These are phyloP conservation scores for Varecia variegata DNA, from an alignment of 2,797 vertebrate species.

Conservation along the genomic window DNA sequence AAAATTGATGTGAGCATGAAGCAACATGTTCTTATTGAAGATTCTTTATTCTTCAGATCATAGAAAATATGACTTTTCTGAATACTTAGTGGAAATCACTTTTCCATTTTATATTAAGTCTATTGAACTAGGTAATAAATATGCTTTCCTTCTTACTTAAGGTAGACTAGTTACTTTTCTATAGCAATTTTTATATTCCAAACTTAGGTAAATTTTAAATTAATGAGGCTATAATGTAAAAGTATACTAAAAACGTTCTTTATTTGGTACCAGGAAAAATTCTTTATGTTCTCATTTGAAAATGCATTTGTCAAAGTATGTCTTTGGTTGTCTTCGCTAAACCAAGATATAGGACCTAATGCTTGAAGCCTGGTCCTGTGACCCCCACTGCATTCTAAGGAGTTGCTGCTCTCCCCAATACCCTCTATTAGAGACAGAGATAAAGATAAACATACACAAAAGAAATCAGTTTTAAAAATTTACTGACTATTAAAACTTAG, in stretches of 20 bases:
- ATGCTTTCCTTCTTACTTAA: constrained; percentile 43
- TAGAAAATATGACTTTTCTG: neutral
- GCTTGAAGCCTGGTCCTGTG: neutral
- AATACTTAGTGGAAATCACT: constrained; percentile 28
- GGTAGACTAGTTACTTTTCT: neutral
- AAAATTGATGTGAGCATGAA: constrained; percentile 23
- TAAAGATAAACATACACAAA: constrained; percentile 22
- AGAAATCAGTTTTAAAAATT: constrained; percentile 48
- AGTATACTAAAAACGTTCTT: constrained; percentile 20
- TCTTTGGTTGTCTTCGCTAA: constrained; percentile 22
- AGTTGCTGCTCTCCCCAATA: constrained; percentile 53
- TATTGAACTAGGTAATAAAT: constrained; percentile 10
- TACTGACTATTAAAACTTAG: constrained; percentile 23
- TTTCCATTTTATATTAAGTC: constrained; percentile 34
- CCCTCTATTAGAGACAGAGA: constrained; percentile 13
- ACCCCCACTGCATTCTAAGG: constrained; percentile 24
- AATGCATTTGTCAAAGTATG: constrained; percentile 45
- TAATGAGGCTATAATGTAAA: neutral
- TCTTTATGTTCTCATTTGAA: constrained; percentile 56
- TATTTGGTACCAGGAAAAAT: neutral
- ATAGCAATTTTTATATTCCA: neutral
- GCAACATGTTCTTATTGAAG: neutral
- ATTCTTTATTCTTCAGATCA: constrained; percentile 36
- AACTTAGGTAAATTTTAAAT: constrained; percentile 14
- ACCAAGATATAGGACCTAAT: neutral